phyloP scores from a whole-genome alignment of 2,113 vertebrate species.

The Bungarus multicinctus region DNA sequence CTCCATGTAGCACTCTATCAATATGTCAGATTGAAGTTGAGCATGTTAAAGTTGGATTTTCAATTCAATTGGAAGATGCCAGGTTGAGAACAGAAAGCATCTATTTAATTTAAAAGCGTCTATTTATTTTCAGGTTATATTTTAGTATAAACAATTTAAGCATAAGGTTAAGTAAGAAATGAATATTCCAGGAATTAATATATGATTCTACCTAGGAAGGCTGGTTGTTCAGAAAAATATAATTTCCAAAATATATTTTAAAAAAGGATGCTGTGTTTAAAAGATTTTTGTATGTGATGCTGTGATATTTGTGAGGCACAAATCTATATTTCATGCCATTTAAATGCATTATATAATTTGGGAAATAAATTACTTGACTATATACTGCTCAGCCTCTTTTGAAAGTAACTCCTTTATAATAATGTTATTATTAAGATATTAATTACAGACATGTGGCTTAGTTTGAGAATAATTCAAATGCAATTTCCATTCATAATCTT shows the following conservation, averaged over 20 bases:
- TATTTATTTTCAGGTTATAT: not conserved
- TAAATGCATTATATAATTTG: constrained; percentile 1
- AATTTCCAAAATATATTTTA: not conserved
- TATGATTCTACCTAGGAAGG: not conserved
- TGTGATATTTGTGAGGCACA: not conserved
- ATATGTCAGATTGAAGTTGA: not conserved
- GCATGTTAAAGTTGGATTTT: not conserved
- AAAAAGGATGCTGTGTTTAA: not conserved
- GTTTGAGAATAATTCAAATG: constrained; percentile 18
- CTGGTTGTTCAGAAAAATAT: not conserved
- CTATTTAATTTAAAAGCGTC: not conserved
- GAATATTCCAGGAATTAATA: not conserved
- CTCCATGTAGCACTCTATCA: not conserved
- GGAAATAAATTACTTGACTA: not conserved
- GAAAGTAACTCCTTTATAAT: not conserved
- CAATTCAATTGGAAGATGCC: not conserved
- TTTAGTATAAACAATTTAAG: not conserved
- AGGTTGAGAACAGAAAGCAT: not conserved
- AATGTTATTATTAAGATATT: not conserved
- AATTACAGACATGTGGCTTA: not conserved
- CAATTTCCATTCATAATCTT: not conserved
- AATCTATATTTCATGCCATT: not conserved
- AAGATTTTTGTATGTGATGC: not conserved
- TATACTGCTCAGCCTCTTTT: not conserved
- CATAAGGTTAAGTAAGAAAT: not conserved